Base-by-base conservation (phyloP, 2,113 vertebrate genomes). In the Myiagra hebetior region DNA sequence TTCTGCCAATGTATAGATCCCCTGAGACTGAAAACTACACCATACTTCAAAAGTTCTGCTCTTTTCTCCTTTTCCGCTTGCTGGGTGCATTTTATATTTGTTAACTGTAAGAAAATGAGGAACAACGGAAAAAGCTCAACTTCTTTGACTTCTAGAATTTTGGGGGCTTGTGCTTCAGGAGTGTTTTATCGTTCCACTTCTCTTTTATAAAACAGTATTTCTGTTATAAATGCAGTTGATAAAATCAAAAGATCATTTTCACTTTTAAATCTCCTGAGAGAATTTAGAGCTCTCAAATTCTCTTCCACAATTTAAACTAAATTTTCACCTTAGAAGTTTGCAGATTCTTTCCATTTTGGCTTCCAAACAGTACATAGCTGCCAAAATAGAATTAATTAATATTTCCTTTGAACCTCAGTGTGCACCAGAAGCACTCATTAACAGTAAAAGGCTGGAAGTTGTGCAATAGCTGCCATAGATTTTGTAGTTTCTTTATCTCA, bases 341-440 rank as follows among this genome's bases (percentile, higher is more conserved):
- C 81, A 89, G 50, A 78, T 82, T 97, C 83, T 75, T 76, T 92
- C 68, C 8, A 6, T 93, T 90, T 93, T 95, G 79, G 84, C 50
- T 91, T 97, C 74, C 85, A 60, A 87, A 49, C 60, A 89, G 72
- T 77, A 73, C 84, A 44, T 65, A 87, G 93, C 81, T 97, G 91
- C 94, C 96, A 97, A 92, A 96, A 87, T 72, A 81, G 41, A 96
- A 97, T 95, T 96, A 97, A 91, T 95, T 94, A 87, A 30, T 91
- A 73, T 93, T 94, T 91, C 68, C 37, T 91, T 78, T 93, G 89
- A 93, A 93, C 52, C 75, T 86, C 78, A 57, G 52, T 82, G 78
- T 69, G 68, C 80, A 44, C 18, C 47, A 59, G 80, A 89, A 87
- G 17, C 35, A 6, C 31, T 39, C 68, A 74, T 93, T 92, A 70